Evolutionary conservation across 2,888 invertebrate species (phyloP).

Genomic region (Cremastinae sp.): DNA sequence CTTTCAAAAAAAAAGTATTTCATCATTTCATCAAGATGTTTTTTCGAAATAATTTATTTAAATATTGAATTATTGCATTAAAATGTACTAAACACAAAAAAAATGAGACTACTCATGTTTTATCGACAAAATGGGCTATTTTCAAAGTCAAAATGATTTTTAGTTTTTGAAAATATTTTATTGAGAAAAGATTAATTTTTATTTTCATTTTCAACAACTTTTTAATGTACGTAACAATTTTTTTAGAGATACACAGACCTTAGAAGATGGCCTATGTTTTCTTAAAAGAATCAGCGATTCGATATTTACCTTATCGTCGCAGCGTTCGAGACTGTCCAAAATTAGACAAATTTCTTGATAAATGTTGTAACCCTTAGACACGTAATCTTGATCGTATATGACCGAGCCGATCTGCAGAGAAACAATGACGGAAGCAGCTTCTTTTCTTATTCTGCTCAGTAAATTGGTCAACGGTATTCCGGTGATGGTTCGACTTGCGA

Average conservation of each 20-base stretch:
- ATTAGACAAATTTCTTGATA: constrained; percentile 68
- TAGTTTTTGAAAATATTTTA: no score
- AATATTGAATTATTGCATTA: neutral
- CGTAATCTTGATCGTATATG: constrained; percentile 63
- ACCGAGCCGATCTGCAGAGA: constrained; percentile 66
- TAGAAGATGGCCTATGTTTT: no score
- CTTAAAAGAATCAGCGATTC: neutral
- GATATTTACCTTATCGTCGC: constrained; percentile 69
- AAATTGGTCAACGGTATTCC: constrained; percentile 68
- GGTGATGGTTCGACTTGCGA: constrained; percentile 69
- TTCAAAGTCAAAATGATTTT: no score
- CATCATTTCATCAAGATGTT: no score
- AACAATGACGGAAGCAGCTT: constrained; percentile 65
- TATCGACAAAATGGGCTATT: no score
- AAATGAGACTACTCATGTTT: no score
- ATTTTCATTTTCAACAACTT: no score
- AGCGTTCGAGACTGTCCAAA: constrained; percentile 66
- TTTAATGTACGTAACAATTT: no score
- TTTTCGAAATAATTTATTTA: neutral
- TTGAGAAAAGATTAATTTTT: no score
- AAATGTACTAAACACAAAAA: no score
- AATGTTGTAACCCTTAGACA: constrained; percentile 64
- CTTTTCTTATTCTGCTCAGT: constrained; percentile 69
- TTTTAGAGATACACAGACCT: no score
- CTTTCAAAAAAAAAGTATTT: constrained; percentile 57